Conservation (phyloP, 2,113 vertebrate species). For the Esox niger region DNA sequence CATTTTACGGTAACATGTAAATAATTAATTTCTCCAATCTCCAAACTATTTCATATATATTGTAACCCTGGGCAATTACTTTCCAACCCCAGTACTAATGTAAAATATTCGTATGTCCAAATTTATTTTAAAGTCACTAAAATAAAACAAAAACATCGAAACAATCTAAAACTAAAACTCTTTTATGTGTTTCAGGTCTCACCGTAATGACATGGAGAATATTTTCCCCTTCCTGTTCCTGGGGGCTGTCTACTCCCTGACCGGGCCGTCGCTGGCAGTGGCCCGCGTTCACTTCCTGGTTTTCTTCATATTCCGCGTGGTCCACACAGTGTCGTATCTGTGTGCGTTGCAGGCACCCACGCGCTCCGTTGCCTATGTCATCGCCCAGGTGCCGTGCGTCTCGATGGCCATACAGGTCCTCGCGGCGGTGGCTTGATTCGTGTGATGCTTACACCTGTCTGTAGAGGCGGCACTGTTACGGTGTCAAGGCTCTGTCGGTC, state of each 20-base stretch:
- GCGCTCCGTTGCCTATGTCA: slow-evolving; percentile 81
- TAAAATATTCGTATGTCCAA: too few relatives aligned
- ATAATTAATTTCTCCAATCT: too few relatives aligned
- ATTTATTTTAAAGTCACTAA: too few relatives aligned
- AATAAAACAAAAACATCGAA: too few relatives aligned
- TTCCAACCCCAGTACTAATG: too few relatives aligned
- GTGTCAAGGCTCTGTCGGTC: neutral
- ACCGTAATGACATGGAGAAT: slow-evolving; percentile 91
- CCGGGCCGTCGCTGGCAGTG: slow-evolving; percentile 70
- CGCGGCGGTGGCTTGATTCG: slow-evolving; percentile 58
- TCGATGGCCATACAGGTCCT: slow-evolving; percentile 94
- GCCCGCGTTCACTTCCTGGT: slow-evolving; percentile 86
- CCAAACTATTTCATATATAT: too few relatives aligned
- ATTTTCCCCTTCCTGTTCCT: slow-evolving; percentile 95
- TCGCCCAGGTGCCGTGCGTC: slow-evolving; percentile 87
- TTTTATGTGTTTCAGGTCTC: slow-evolving; percentile 74
- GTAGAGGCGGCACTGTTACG: neutral
- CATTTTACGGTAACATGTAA: too few relatives aligned
- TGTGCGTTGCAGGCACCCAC: slow-evolving; percentile 76
- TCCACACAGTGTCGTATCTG: slow-evolving; percentile 87
- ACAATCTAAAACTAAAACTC: too few relatives aligned
- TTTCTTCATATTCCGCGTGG: slow-evolving; percentile 78
- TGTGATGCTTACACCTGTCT: slow-evolving; percentile 52
- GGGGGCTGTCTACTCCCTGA: slow-evolving; percentile 86
- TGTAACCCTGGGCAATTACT: too few relatives aligned